phyloP scores from a whole-genome alignment of 2,888 invertebrate genomes.

The Polia nebulosa region DNA sequence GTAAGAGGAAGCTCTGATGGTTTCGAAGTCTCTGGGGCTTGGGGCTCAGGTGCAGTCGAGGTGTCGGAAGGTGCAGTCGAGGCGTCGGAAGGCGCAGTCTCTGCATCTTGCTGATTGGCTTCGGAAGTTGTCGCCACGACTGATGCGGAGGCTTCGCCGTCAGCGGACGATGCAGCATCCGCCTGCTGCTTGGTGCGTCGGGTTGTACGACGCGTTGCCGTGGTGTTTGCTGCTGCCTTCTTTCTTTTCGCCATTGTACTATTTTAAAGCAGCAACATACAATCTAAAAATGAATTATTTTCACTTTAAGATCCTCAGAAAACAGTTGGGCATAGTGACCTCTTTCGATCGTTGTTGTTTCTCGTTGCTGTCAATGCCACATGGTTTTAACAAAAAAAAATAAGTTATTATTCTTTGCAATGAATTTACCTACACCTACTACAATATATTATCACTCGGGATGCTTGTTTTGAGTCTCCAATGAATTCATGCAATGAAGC shows the following conservation, averaged over 20 bases:
- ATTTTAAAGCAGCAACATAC: conserved; percentile 72
- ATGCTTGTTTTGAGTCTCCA: conserved; percentile 29
- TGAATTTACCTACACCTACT: background rate
- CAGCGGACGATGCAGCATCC: conserved; percentile 68
- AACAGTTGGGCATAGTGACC: conserved; percentile 77
- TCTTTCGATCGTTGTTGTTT: conserved; percentile 81
- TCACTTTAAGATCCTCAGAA: conserved; percentile 61
- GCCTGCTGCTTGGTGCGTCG: conserved; percentile 83
- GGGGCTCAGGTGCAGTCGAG: conserved; percentile 57
- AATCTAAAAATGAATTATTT: conserved; percentile 76
- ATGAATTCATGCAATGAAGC: conserved; percentile 68
- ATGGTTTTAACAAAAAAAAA: conserved; percentile 68
- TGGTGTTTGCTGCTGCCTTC: conserved; percentile 81
- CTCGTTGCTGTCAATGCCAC: conserved; percentile 81
- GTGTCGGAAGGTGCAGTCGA: conserved; percentile 51
- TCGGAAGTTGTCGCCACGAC: conserved; percentile 51
- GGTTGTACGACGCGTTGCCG: conserved; percentile 80
- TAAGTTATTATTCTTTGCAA: conserved; percentile 15
- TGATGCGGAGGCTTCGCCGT: conserved; percentile 77
- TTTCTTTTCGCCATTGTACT: conserved; percentile 85
- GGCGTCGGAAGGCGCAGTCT: conserved; percentile 54
- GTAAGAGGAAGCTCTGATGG: conserved; percentile 40
- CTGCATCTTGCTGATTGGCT: conserved; percentile 46
- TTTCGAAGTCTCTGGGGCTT: conserved; percentile 69
- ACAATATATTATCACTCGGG: conserved; percentile 12